A percentile compares a stretch with the other conserved stretches of the same genome.
Conservation (phyloP, 2,888 invertebrate species). For the Agrochola macilenta region DNA sequence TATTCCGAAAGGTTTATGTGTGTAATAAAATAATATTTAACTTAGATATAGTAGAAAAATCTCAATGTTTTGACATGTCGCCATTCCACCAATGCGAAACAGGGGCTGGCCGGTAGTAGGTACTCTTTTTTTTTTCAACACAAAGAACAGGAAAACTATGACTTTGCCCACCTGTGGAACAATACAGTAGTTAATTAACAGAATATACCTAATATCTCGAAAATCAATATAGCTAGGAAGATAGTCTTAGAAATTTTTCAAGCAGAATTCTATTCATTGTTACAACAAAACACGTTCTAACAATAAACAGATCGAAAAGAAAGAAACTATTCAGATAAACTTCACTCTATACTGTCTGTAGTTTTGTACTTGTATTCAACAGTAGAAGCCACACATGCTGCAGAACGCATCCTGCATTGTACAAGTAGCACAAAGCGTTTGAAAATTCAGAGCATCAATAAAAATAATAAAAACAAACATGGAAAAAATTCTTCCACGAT, state of each 20-base stretch:
- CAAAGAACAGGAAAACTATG: too few species aligned
- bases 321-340: neutral
- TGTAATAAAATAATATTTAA: neutral
- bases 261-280: neutral
- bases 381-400: conserved; percentile 1
- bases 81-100: neutral
- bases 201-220: neutral
- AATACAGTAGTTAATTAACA: neutral
- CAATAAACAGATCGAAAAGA: neutral
- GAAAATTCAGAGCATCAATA: neutral
- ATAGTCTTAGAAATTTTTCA: neutral
- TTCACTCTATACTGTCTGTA: neutral
- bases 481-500: conserved; percentile 12
- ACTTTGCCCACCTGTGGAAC: too few species aligned
- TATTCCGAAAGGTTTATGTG: neutral
- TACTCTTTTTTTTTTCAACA: neutral
- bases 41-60: neutral
- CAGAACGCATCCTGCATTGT: neutral
- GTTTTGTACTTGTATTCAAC: neutral
- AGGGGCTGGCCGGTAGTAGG: neutral
- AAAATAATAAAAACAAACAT: conserved; percentile 8
- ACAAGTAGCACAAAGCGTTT: neutral
- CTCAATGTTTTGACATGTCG: neutral
- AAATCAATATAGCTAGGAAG: neutral
- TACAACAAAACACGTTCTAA: neutral